phyloP scores from a whole-genome alignment of 2,797 vertebrate species.

The Caiman crocodilus region DNA sequence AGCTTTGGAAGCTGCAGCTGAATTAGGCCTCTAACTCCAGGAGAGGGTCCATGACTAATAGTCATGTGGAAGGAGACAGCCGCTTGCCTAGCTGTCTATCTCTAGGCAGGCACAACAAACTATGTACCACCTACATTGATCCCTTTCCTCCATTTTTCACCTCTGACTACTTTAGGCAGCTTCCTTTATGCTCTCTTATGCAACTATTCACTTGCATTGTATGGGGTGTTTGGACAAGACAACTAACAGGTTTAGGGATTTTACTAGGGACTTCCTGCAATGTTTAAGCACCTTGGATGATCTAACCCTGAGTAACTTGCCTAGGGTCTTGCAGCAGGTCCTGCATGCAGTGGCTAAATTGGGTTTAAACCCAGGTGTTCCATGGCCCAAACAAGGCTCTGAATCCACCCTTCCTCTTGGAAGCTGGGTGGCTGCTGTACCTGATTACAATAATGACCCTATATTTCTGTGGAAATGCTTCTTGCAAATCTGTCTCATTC shows the following conservation, averaged over 20 bases:
- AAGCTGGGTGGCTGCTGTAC: neutral
- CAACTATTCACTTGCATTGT: neutral
- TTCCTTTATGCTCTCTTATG: neutral
- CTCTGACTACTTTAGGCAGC: neutral
- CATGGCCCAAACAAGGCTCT: neutral
- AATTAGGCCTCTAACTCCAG: neutral
- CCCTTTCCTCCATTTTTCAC: neutral
- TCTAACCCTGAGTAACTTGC: neutral
- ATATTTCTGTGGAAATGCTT: neutral
- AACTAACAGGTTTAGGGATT: no score
- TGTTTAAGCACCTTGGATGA: neutral
- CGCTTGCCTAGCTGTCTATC: no score
- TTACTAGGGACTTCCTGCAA: neutral
- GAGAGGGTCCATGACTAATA: neutral
- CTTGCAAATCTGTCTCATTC: neutral
- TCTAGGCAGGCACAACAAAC: neutral
- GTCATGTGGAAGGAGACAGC: neutral
- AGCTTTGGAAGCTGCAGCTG: neutral
- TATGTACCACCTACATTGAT: neutral
- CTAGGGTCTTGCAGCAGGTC: neutral
- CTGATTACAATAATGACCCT: neutral
- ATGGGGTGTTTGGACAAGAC: neutral
- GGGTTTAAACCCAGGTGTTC: fast-evolving
- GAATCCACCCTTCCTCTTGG: neutral
- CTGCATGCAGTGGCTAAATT: neutral